Evolutionary conservation across 2,888 invertebrate genomes (phyloP), one percentile per base, ranked within the genome.

Genomic region (Caradrina clavipalpis): DNA sequence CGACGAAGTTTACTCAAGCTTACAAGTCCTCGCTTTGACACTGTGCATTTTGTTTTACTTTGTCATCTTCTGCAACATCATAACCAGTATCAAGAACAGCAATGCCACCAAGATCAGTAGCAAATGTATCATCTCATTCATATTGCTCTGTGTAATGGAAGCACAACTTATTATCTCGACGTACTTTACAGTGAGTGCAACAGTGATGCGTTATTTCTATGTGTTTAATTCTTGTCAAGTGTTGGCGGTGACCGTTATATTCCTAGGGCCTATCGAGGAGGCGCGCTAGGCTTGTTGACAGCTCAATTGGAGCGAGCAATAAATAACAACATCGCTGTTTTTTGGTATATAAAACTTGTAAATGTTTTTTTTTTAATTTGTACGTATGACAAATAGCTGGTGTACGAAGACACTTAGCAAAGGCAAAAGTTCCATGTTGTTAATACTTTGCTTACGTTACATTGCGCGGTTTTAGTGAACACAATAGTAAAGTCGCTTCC

Each of bases 121-220:
- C 11, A 86, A 77, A 7, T 80, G 77, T 61, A 19, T 88, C 0
- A 86, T 93, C 0, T 87, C 89, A 0, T 91, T 91, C 39, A 76
- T 91, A 6, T 76, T 94, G 21, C 83, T 93, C 3, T 86, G 86
- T 39, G 86, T 92, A 7, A 86, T 89, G 0, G 89, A 91, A 78
- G 61, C 91, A 3, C 93, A 92, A 75, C 88, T 91, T 2, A 82
- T 93, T 2, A 17, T 88, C 17, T 35, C 7, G 7, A 5, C n/a
- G 19, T 63, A 26, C 51, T 63, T 35, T 6, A 17, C 11, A 8
- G 51, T 19, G 17, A 63, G 35, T n/a, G 4, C 17, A 10, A 11
- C 3, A 45, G 17, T 0, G 88, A 88, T 0, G 91, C 76, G 42
- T 91, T 2, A 69, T 86, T 1, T 78, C 84, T 83, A 58, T 73